A percentile compares a stretch with the other conserved stretches of the same genome.
Conservation (phyloP, 2,113 vertebrate species). For the Electrona antarctica region DNA sequence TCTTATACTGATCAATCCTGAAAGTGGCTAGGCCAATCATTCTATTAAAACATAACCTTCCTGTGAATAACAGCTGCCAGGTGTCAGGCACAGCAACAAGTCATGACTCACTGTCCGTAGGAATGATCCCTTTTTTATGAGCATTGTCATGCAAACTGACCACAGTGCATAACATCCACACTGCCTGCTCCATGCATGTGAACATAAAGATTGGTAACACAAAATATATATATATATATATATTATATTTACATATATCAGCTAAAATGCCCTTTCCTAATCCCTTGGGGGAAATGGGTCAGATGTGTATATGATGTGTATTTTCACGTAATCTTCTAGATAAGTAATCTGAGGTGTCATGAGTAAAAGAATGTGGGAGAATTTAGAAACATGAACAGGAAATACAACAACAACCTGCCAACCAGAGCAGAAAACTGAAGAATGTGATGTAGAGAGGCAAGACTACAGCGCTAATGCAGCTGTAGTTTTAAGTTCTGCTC, state of each 20-base stretch:
- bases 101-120: constrained; percentile 48
- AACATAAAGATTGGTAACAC: constrained; percentile 14
- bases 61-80: constrained; percentile 23
- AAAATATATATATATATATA: too few relatives aligned
- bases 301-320: too few relatives aligned
- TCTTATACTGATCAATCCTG: not conserved
- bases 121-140: not conserved
- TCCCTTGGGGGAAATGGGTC: too few relatives aligned
- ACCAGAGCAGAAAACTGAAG: constrained; percentile 21
- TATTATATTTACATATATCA: too few relatives aligned
- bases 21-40: constrained; percentile 11
- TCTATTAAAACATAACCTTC: constrained; percentile 13
- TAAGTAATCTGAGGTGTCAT: not conserved
- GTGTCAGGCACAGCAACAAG: constrained; percentile 30
- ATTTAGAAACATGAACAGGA: not conserved
- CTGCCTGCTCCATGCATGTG: constrained; percentile 26
- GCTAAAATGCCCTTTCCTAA: too few relatives aligned
- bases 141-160: constrained; percentile 34
- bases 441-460: constrained; percentile 25
- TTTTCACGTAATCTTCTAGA: too few relatives aligned
- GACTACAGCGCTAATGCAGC: constrained; percentile 44
- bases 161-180: constrained; percentile 50
- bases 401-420: not conserved
- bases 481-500: constrained; percentile 35
- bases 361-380: constrained; percentile 7